phyloP scores from a whole-genome alignment of 2,888 invertebrate genomes.

The Syrphus vitripennis region DNA sequence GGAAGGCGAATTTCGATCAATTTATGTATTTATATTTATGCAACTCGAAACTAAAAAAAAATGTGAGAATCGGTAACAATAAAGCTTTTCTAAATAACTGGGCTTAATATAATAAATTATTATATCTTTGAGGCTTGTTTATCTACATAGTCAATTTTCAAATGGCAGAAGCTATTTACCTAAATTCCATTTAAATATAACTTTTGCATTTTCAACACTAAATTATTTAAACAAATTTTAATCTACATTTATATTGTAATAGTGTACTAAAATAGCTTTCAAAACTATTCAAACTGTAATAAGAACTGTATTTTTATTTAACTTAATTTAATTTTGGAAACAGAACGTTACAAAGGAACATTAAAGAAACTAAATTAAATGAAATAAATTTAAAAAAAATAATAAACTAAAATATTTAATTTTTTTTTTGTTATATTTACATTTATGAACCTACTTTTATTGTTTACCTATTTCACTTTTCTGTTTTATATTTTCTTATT shows the following conservation, averaged over 20 bases:
- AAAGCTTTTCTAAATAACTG: constrained; percentile 40
- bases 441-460: no score
- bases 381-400: no score
- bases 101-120: background rate
- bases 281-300: background rate
- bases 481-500: no score
- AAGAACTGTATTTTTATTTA: background rate
- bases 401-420: no score
- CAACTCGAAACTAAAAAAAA: constrained; percentile 43
- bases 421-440: no score
- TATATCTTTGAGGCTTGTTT: constrained; percentile 7
- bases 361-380: no score
- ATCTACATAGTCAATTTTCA: background rate
- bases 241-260: constrained; percentile 2
- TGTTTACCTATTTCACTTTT: no score
- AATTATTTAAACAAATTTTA: background rate
- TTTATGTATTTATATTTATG: constrained; percentile 16
- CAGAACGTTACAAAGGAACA: background rate
- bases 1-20: background rate
- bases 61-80: constrained; percentile 16
- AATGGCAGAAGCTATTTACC: constrained; percentile 31
- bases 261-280: background rate
- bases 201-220: constrained; percentile 11
- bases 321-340: background rate
- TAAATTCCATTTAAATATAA: background rate